Evolutionary conservation across 2,888 invertebrate genomes (phyloP).

Genomic region (Nezara viridula): DNA sequence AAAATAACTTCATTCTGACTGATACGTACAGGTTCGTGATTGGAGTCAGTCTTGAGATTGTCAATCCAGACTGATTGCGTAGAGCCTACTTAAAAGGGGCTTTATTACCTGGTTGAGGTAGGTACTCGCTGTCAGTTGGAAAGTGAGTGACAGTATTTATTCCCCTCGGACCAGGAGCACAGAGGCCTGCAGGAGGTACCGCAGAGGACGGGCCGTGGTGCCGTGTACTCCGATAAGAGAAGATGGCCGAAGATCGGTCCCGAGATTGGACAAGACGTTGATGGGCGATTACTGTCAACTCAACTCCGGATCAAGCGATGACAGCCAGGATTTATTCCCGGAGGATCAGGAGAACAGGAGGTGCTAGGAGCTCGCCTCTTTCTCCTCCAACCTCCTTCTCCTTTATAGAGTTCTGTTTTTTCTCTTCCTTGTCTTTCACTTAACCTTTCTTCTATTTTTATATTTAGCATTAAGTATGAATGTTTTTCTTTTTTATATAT

Average conservation of each 20-base stretch:
- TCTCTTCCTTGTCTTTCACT: too few relatives aligned
- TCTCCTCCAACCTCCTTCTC: not conserved
- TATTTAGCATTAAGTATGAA: too few relatives aligned
- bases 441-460: too few relatives aligned
- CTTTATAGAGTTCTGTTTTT: not conserved
- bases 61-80: too few relatives aligned
- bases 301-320: not conserved
- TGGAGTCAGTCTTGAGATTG: too few relatives aligned
- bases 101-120: too few relatives aligned
- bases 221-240: too few relatives aligned
- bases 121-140: not conserved
- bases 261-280: not conserved
- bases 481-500: too few relatives aligned
- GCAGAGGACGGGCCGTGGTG: too few relatives aligned
- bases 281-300: conserved; percentile 12
- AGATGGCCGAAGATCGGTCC: not conserved
- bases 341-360: not conserved
- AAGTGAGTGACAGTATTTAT: not conserved
- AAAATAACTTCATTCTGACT: too few relatives aligned
- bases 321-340: conserved; percentile 15
- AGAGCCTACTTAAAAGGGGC: too few relatives aligned
- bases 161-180: not conserved
- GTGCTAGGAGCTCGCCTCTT: not conserved
- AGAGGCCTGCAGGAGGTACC: not conserved
- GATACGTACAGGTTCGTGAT: too few relatives aligned